Base-by-base conservation (phyloP, 2,888 invertebrate species). In the Carpatolechia fugitivella region DNA sequence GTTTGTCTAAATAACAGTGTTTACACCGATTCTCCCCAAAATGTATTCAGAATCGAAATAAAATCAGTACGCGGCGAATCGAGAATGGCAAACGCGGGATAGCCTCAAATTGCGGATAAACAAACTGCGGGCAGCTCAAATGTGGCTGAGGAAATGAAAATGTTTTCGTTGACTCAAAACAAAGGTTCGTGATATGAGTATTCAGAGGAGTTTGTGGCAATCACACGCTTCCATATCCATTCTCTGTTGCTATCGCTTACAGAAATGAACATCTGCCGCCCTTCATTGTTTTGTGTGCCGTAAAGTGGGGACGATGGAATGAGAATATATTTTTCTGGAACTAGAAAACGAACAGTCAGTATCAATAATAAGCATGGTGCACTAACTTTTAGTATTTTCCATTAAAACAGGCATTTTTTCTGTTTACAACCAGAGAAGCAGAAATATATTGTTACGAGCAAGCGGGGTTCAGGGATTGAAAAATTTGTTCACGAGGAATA, bases 261-360 rank as follows among this genome's bases (percentile, higher is more conserved):
- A 69, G 66, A 72, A 79, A 77, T 75, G 80, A 80, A 78, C 78
- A 80, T 70, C 76, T 77, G 76, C 65, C 75, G 69, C 66, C 59
- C 70, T 70, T 76, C 76, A 78, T 80, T 82, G 77, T 81, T 77
- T 76, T 66, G 68, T 68, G 68, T 64, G 67, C 65, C 65, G 65
- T 66, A 74, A 74, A 76, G 70, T 70, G 70, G 63, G 68, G 67
- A 59, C 62, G 63, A 62, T 63, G 65, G 67, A 72, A 69, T 74
- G 72, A 68, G 67, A 72, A 68, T 69, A n/a, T n/a, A n/a, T 36
- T 30, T 11, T 16, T 10, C n/a, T n/a, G n/a, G n/a, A n/a, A 52
- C 31, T 41, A n/a, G 35, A 36, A 35, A 49, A 33, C 14, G 14
- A 24, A 13, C 3, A 46, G 30, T 16, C 11, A 18, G 16, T 16